Percentiles rank a stretch among this genome's conserved stretches.
These are phyloP conservation scores for Cataglyphis albicans DNA, from an alignment of 2,888 invertebrate genomes.

Conservation along the genomic window DNA sequence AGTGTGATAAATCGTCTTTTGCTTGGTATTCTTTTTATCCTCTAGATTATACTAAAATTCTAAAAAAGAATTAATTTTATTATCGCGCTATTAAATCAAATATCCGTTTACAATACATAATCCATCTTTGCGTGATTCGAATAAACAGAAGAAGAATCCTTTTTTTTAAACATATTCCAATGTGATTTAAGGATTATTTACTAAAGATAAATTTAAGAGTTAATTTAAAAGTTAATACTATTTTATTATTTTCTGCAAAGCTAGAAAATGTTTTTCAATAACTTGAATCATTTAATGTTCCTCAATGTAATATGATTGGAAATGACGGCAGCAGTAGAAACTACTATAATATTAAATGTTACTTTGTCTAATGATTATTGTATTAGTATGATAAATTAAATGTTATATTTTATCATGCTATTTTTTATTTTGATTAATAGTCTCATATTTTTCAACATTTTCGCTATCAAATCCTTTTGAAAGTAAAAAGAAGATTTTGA, in stretches of 20 bases:
- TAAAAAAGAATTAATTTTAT: constrained; percentile 45
- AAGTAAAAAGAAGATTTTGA: background rate
- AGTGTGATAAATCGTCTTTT: constrained; percentile 48
- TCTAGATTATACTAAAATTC: constrained; percentile 34
- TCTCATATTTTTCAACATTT: background rate
- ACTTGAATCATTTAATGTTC: background rate
- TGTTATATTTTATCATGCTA: background rate
- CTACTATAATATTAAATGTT: background rate
- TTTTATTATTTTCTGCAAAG: background rate
- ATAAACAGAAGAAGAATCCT: background rate
- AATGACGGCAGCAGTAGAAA: background rate
- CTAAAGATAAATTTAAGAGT: constrained; percentile 6
- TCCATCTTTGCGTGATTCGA: constrained; percentile 35
- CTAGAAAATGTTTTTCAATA: background rate
- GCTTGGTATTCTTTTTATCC: constrained; percentile 1
- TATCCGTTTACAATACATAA: constrained; percentile 3
- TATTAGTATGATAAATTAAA: background rate
- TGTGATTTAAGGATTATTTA: background rate
- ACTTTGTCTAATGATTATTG: background rate
- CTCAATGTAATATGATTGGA: background rate
- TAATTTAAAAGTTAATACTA: background rate
- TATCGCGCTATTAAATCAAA: constrained; percentile 36
- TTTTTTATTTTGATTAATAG: background rate
- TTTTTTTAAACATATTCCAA: background rate
- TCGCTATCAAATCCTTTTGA: background rate